These are phyloP conservation scores for Thysanoteuthis rhombus DNA, from an alignment of 2,888 invertebrate species.

Conservation along the genomic window DNA sequence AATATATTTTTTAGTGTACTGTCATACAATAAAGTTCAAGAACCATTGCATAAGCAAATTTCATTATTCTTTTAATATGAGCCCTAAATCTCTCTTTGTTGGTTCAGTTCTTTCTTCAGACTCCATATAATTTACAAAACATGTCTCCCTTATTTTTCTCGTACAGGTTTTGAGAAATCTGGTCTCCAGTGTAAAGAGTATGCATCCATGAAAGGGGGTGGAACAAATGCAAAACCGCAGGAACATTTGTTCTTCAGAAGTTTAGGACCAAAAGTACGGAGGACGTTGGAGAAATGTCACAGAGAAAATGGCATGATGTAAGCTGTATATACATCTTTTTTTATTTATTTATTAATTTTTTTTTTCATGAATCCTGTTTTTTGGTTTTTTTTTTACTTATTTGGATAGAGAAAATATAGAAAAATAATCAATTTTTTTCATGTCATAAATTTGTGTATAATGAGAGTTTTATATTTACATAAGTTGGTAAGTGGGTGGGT, in stretches of 20 bases:
- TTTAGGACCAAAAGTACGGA: constrained; percentile 72
- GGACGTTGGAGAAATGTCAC: constrained; percentile 75
- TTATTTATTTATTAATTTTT: background rate
- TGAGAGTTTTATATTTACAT: no score
- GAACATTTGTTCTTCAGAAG: constrained; percentile 74
- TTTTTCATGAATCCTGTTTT: background rate
- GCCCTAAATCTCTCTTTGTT: no score
- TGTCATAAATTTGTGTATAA: background rate
- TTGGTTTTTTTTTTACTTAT: background rate
- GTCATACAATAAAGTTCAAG: no score
- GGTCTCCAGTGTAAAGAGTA: constrained; percentile 72
- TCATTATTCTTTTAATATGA: no score
- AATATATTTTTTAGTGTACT: no score
- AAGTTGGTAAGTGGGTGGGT: no score
- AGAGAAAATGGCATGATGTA: constrained; percentile 77
- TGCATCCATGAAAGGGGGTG: constrained; percentile 72
- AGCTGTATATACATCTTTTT: constrained; percentile 48
- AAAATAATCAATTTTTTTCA: background rate
- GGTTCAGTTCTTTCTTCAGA: background rate
- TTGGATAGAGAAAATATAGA: background rate
- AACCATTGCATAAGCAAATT: no score
- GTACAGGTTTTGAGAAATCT: constrained; percentile 70
- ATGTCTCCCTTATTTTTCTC: constrained; percentile 33
- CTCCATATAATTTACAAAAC: background rate
- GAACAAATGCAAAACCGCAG: constrained; percentile 73